These are phyloP conservation scores for Jacana jacana DNA, from an alignment of 2,113 vertebrate species.

Conservation along the genomic window DNA sequence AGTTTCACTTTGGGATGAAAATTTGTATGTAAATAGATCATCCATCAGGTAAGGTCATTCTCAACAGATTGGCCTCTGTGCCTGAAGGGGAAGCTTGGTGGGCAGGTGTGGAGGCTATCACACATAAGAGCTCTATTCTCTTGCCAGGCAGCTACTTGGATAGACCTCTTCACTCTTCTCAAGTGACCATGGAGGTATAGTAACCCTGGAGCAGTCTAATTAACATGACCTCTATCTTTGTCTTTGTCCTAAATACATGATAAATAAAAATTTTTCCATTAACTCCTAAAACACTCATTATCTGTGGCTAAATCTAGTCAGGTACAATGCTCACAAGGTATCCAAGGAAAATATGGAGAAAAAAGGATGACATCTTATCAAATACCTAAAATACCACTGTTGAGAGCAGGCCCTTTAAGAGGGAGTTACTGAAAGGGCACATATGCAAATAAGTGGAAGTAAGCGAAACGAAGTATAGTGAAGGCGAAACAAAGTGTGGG, in stretches of 20 bases:
- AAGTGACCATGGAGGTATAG: conserved; percentile 26
- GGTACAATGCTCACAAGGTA: neutral
- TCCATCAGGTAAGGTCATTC: conserved; percentile 27
- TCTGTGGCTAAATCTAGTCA: neutral
- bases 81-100: conserved; percentile 48
- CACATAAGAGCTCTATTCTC: neutral
- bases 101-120: neutral
- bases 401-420: too few relatives aligned
- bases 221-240: conserved; percentile 57
- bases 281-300: neutral
- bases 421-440: too few relatives aligned
- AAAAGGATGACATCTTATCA: neutral
- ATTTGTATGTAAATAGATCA: conserved; percentile 5
- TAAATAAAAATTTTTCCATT: conserved; percentile 52
- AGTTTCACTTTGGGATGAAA: neutral
- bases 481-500: too few relatives aligned
- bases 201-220: conserved; percentile 64
- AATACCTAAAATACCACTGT: neutral
- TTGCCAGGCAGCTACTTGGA: conserved; percentile 29
- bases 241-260: conserved; percentile 54
- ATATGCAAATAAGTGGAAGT: too few relatives aligned
- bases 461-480: too few relatives aligned
- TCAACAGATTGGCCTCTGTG: conserved; percentile 56
- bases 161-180: conserved; percentile 15
- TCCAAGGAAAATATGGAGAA: neutral